A percentile compares a stretch with the other conserved stretches of the same genome.
Conservation (phyloP, 2,888 invertebrate genomes). For the Mechanitis mazaeus region DNA sequence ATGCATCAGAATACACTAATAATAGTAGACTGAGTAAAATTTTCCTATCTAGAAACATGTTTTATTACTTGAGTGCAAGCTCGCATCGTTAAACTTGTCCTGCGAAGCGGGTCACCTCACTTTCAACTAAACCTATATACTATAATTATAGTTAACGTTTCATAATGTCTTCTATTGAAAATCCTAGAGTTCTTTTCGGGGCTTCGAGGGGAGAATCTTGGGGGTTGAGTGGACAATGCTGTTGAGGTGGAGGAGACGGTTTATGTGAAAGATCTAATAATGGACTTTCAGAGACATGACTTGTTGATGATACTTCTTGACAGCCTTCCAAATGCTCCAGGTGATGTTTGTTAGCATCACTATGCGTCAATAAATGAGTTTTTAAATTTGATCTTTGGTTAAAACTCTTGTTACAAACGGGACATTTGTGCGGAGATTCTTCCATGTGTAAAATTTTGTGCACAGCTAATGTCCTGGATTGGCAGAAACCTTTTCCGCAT, state of each 20-base stretch:
- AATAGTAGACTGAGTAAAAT: conserved; percentile 17
- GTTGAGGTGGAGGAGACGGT: conserved; percentile 54
- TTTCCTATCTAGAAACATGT: conserved; percentile 22
- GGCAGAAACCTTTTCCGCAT: conserved; percentile 99
- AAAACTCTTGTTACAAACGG: conserved; percentile 91
- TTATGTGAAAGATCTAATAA: conserved; percentile 78
- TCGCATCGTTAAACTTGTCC: conserved; percentile 24
- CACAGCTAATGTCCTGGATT: conserved; percentile 95
- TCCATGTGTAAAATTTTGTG: conserved; percentile 96
- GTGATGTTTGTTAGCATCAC: conserved; percentile 78
- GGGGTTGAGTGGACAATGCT: conserved; percentile 46
- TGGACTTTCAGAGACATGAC: conserved; percentile 63
- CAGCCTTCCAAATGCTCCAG: conserved; percentile 70
- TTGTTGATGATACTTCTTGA: conserved; percentile 72
- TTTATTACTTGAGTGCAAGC: conserved; percentile 28
- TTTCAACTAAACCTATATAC: conserved; percentile 26
- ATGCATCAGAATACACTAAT: conserved; percentile 8
- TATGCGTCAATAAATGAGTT: conserved; percentile 91
- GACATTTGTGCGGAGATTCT: conserved; percentile 95
- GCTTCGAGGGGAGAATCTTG: conserved; percentile 60
- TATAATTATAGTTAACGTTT: conserved; percentile 77
- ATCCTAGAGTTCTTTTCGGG: conserved; percentile 79
- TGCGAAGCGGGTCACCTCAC: conserved; percentile 24
- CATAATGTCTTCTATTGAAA: conserved; percentile 93
- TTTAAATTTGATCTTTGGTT: conserved; percentile 95